A percentile compares a stretch with the other conserved stretches of the same genome.
Conservation (phyloP, 2,888 invertebrate genomes). For the Ectobius pallidus region DNA sequence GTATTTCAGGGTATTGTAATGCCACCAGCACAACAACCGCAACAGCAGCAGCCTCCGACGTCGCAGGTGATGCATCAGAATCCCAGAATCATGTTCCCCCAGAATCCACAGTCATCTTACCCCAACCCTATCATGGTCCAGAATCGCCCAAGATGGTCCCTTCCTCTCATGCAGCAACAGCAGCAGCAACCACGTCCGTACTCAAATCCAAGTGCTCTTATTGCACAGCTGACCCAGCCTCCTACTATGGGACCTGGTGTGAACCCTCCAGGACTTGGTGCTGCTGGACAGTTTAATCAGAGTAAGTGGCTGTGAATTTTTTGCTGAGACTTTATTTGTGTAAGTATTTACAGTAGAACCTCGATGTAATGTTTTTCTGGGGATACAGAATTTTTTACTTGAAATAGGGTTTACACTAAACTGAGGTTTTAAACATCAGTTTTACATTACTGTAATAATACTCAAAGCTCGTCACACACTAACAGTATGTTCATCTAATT, state of each 20-base stretch:
- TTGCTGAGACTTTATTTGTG: neutral
- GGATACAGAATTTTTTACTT: too few relatives aligned
- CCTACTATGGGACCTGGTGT: constrained; percentile 51
- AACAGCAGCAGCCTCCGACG: constrained; percentile 44
- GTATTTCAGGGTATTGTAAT: constrained; percentile 33
- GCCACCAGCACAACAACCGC: constrained; percentile 42
- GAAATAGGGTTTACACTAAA: too few relatives aligned
- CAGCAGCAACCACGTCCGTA: constrained; percentile 42
- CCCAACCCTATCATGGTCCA: constrained; percentile 39
- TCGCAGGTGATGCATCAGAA: constrained; percentile 25
- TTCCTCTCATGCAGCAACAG: constrained; percentile 49
- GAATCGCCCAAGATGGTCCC: constrained; percentile 64
- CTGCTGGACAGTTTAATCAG: constrained; percentile 19
- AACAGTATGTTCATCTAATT: too few relatives aligned
- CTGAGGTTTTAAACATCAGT: too few relatives aligned
- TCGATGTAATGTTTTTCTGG: too few relatives aligned
- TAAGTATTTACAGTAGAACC: neutral
- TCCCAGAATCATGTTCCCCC: constrained; percentile 9
- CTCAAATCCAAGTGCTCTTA: constrained; percentile 55
- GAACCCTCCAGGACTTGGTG: constrained; percentile 1
- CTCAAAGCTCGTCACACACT: too few relatives aligned
- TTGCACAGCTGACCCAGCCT: constrained; percentile 64
- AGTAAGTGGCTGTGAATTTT: too few relatives aligned
- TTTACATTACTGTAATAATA: too few relatives aligned
- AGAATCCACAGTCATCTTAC: constrained; percentile 18